phyloP scores from a whole-genome alignment of 2,113 vertebrate genomes.

The Dasyornis broadbenti region DNA sequence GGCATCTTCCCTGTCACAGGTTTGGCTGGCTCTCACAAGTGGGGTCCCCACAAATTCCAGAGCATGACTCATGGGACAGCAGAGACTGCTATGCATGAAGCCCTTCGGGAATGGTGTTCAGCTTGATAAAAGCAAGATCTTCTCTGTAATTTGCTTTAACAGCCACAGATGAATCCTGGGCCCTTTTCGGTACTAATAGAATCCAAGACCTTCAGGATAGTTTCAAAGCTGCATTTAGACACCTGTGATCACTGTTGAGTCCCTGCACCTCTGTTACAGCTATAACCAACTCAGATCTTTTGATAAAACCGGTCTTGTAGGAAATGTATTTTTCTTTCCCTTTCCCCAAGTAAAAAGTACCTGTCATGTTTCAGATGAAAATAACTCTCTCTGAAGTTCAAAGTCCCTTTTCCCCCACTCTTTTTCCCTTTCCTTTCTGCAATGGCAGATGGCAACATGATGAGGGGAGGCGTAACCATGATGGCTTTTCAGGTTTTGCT shows the following conservation, averaged over 20 bases:
- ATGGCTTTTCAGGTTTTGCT: neutral
- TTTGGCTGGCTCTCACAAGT: neutral
- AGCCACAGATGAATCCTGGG: neutral
- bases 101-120: neutral
- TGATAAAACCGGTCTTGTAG: neutral
- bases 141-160: neutral
- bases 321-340: neutral
- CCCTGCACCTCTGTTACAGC: neutral
- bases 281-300: neutral
- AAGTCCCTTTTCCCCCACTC: neutral
- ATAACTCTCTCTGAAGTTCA: neutral
- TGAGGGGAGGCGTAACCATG: accelerated
- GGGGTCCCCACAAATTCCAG: accelerated
- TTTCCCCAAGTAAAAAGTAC: neutral
- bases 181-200: neutral
- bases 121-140: neutral
- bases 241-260: neutral
- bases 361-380: neutral
- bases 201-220: neutral
- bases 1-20: neutral
- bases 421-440: neutral
- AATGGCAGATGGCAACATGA: neutral
- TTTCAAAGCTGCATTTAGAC: neutral
- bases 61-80: neutral
- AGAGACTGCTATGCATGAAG: neutral